Conservation (phyloP, 2,113 vertebrate species). For the Lagenorhynchus albirostris region DNA sequence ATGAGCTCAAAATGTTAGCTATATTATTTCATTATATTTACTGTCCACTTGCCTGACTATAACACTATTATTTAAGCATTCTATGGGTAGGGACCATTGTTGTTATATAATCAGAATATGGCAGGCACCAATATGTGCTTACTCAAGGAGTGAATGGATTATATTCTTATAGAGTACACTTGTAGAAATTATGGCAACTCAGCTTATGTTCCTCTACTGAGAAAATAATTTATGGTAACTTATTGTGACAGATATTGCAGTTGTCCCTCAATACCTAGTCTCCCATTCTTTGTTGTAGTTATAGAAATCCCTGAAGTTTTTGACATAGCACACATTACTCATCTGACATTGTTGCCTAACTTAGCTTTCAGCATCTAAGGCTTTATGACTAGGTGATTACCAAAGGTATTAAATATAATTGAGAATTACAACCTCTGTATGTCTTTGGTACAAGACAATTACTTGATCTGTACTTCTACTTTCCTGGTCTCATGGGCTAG, state of each 20-base stretch:
- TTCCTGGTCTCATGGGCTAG: not conserved
- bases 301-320: not conserved
- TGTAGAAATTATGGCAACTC: not conserved
- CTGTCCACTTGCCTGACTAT: not conserved
- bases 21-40: not conserved
- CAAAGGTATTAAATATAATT: not conserved
- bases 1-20: not conserved
- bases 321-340: not conserved
- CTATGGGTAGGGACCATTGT: not conserved
- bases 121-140: not conserved
- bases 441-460: not conserved
- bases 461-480: not conserved
- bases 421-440: not conserved
- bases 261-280: not conserved
- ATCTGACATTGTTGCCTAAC: not conserved
- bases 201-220: not conserved
- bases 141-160: not conserved
- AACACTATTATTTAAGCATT: not conserved
- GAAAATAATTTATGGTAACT: not conserved
- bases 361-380: not conserved
- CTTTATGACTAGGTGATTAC: not conserved
- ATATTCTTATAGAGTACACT: not conserved
- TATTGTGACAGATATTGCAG: not conserved
- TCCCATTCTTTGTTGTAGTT: not conserved
- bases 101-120: not conserved